Conservation (phyloP, 23 tunicate genomes). For the Styela clava region DNA sequence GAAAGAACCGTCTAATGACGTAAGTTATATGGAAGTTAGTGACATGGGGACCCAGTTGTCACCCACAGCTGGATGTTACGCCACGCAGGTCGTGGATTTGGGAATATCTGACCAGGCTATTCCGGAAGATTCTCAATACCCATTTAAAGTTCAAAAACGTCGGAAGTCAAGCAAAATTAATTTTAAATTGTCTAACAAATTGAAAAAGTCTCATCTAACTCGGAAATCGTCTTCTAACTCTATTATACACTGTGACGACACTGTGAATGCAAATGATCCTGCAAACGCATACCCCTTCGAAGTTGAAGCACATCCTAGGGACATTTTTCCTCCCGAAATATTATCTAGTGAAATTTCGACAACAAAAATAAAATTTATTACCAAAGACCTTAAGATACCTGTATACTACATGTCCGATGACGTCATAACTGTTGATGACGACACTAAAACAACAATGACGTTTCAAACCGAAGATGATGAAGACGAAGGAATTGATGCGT, state of each 20-base stretch:
- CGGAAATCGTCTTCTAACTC: not conserved
- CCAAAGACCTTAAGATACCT: conserved; percentile 47
- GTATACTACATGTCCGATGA: conserved; percentile 31
- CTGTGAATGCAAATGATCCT: conserved; percentile 12
- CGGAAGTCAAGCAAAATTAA: not conserved
- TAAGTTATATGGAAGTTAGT: conserved; percentile 33
- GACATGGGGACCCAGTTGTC: conserved; percentile 53
- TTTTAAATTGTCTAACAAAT: not conserved
- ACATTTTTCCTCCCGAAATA: not conserved
- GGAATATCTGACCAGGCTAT: not conserved
- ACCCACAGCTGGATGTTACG: conserved; percentile 23
- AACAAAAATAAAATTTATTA: conserved; percentile 36
- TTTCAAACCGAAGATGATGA: conserved; percentile 16
- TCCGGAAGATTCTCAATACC: not conserved
- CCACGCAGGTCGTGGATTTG: conserved; percentile 11
- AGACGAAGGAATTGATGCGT: conserved; percentile 33
- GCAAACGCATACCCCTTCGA: conserved; percentile 16
- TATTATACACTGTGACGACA: conserved; percentile 9
- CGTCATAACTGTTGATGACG: not conserved
- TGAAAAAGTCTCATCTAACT: not conserved
- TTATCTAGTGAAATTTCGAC: not conserved
- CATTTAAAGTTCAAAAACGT: conserved; percentile 3
- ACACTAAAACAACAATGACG: conserved; percentile 17
- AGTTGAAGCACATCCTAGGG: not conserved
- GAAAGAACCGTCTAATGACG: not conserved